Base-by-base conservation (phyloP, 2,888 invertebrate genomes). In the Plagodis dolabraria region DNA sequence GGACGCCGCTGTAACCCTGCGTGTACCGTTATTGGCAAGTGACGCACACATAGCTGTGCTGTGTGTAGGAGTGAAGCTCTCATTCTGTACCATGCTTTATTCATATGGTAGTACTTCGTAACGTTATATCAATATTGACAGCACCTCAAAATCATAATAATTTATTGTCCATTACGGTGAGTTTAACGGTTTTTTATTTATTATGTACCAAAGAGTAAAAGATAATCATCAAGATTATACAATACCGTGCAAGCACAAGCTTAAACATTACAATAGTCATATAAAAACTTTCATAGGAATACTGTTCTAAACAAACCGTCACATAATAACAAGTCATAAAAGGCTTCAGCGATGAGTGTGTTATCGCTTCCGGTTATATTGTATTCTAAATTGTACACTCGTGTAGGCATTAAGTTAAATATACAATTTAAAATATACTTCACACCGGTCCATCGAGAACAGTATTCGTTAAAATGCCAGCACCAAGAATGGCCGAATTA, bases 191-290 rank as follows among this genome's bases (percentile, higher is more conserved):
- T 2, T 49, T 38, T 43, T 43, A 36, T 33, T 34, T 33, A 42
- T 8, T 49, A 33, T 50, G 53, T 59, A 53, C 9, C 7, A 50
- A 49, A n/a, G 36, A 40, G 44, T 42, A 36, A 45, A 10, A 42
- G 22, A 43, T 54, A 36, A 52, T 11, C 55, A 52, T 52, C 49
- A 50, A 59, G 40, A 58, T 47, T 61, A 64, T 36, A 65, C 69
- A 68, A 59, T 57, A 75, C 74, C 76, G 74, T 75, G 74, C 80
- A 78, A 79, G 82, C 83, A 71, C 72, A 78, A 80, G 79, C 79
- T 76, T 75, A 74, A 69, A 66, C 64, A 71, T 74, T 76, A 76
- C 69, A 71, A 79, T 75, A 69, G 68, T 69, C 60, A 66, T 67
- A 5, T 61, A 58, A 67, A 70, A 67, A 70, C 65, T 4, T 36